Evolutionary conservation across 1,140 invertebrate species (phyloP).

Genomic region (Leptestheria dahalacensis): DNA sequence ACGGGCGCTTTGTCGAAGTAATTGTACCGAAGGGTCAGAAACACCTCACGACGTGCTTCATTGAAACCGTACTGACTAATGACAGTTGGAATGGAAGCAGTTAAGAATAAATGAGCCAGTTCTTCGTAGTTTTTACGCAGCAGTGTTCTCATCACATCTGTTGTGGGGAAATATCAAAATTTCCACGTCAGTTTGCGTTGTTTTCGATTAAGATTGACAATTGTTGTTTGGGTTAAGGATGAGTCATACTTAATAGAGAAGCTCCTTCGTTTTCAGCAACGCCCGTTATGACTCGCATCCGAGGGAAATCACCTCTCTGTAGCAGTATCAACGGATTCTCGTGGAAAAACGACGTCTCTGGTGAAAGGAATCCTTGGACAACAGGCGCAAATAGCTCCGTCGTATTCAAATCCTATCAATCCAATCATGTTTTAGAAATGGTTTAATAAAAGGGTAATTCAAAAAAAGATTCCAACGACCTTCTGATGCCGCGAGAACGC

Average conservation of each 20-base stretch:
- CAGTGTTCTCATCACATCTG: conserved; percentile 26
- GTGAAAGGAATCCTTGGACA: conserved; percentile 37
- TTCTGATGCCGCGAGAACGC: conserved; percentile 40
- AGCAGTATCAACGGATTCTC: conserved; percentile 31
- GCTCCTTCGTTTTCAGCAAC: conserved; percentile 39
- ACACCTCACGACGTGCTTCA: conserved; percentile 22
- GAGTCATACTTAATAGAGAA: conserved; percentile 4
- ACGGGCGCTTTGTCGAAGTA: conserved; percentile 31
- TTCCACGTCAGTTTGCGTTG: neutral
- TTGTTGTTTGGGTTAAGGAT: no score
- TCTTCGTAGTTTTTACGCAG: conserved; percentile 31
- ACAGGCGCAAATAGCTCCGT: conserved; percentile 37
- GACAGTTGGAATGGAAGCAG: conserved; percentile 32
- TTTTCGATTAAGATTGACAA: no score
- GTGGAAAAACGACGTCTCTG: conserved; percentile 36
- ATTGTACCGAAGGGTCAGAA: conserved; percentile 34
- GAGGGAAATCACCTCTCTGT: conserved; percentile 29
- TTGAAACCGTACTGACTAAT: conserved; percentile 27
- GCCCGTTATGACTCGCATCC: conserved; percentile 39
- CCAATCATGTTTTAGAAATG: neutral
- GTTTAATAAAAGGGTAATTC: neutral
- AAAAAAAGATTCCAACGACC: no score
- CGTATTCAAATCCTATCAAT: conserved; percentile 35
- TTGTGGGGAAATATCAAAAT: conserved; percentile 15
- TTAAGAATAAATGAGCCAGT: conserved; percentile 33